Conservation (phyloP, 2,888 invertebrate species). For the Macrophya annulata region DNA sequence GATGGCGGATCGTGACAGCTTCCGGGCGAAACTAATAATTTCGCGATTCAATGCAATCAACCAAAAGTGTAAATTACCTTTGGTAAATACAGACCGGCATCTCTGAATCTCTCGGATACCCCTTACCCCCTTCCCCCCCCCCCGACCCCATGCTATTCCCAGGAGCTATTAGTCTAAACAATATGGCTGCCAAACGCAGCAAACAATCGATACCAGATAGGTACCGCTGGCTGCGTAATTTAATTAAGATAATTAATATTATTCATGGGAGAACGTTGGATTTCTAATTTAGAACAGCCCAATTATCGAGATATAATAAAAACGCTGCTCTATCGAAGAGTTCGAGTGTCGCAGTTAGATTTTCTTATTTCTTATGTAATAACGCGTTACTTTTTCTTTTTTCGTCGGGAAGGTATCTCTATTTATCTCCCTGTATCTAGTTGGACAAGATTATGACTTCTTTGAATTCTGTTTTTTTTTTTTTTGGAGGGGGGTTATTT, state of each 20-base stretch:
- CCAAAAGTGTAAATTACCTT: constrained; percentile 72
- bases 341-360: background rate
- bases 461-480: background rate
- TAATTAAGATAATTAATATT: constrained; percentile 72
- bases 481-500: background rate
- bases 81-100: constrained; percentile 64
- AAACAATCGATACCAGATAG: constrained; percentile 75
- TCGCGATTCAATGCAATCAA: constrained; percentile 63
- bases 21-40: constrained; percentile 63
- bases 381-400: background rate
- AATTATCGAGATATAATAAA: constrained; percentile 35
- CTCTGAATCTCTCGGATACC: constrained; percentile 63
- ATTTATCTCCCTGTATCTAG: background rate
- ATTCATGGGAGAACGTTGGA: constrained; percentile 58
- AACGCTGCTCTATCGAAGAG: constrained; percentile 7
- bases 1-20: constrained; percentile 61
- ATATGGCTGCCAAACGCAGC: constrained; percentile 78
- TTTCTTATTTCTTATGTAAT: constrained; percentile 10
- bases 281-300: constrained; percentile 46
- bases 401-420: background rate
- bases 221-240: constrained; percentile 70
- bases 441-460: constrained; percentile 8
- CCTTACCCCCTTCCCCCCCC: constrained; percentile 61
- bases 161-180: constrained; percentile 77
- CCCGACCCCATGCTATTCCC: constrained; percentile 71